phyloP scores from a whole-genome alignment of 2,888 invertebrate species.

The Eucera pruinosa region DNA sequence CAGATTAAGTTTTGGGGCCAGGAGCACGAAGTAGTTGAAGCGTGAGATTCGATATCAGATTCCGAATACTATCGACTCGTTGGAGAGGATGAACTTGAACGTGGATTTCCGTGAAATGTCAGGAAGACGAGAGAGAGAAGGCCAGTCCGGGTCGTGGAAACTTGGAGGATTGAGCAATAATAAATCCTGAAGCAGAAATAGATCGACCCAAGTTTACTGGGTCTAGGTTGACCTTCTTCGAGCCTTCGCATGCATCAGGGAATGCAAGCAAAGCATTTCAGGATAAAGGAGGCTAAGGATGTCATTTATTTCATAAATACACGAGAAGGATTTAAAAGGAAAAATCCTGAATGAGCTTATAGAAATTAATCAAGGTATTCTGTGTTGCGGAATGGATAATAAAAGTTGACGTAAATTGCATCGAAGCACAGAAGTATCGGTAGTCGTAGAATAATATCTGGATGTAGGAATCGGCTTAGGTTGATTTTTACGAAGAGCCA shows the following conservation, averaged over 20 bases:
- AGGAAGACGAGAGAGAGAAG: conserved; percentile 27
- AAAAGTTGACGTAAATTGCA: conserved; percentile 8
- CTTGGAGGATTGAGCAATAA: conserved; percentile 48
- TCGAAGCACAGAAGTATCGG: not conserved
- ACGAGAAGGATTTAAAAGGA: too few species aligned
- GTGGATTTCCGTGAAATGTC: conserved; percentile 56
- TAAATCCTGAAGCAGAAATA: conserved; percentile 57
- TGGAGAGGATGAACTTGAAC: conserved; percentile 42
- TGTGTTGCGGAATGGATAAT: not conserved
- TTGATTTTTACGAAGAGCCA: conserved; percentile 29
- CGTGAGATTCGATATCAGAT: conserved; percentile 48
- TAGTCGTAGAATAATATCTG: not conserved
- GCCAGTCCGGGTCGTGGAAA: conserved; percentile 34
- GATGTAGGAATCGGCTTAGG: conserved; percentile 18
- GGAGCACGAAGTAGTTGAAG: conserved; percentile 30
- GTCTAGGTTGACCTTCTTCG: conserved; percentile 44
- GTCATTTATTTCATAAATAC: not conserved
- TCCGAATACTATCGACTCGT: conserved; percentile 39
- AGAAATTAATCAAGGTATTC: too few species aligned
- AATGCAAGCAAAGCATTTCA: not conserved
- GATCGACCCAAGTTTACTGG: conserved; percentile 57
- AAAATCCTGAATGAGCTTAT: too few species aligned
- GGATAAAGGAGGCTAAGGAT: not conserved
- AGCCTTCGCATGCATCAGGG: not conserved
- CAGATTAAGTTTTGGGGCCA: conserved; percentile 12